phyloP scores from a whole-genome alignment of 2,113 vertebrate genomes.

The Bos javanicus region DNA sequence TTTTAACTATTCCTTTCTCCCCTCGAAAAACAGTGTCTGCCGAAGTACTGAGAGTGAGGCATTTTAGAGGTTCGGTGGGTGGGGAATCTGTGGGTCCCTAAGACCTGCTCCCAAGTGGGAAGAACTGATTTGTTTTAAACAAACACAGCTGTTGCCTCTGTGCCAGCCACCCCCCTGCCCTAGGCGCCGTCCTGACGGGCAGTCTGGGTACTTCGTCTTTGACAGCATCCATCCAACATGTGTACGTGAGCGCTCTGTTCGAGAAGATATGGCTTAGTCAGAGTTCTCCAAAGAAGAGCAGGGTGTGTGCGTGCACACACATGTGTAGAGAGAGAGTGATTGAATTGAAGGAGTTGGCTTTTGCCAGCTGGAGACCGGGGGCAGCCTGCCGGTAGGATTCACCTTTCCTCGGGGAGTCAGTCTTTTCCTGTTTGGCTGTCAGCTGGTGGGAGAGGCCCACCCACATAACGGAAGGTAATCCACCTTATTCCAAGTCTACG shows the following conservation, averaged over 20 bases:
- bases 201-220: neutral
- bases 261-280: neutral
- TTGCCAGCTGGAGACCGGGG: neutral
- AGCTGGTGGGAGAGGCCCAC: neutral
- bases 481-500: neutral
- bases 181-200: fast-evolving
- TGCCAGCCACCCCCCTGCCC: neutral
- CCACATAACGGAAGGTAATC: neutral
- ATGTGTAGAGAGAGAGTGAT: neutral
- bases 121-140: neutral
- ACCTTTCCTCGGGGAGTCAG: neutral
- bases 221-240: neutral
- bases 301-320: neutral
- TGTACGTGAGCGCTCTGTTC: neutral
- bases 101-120: neutral
- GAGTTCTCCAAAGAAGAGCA: neutral
- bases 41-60: neutral
- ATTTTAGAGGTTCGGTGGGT: neutral
- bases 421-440: neutral
- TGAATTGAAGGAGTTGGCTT: neutral
- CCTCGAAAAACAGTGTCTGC: neutral
- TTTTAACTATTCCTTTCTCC: neutral
- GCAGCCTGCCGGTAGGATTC: neutral
- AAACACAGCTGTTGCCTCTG: neutral
- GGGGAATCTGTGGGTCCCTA: neutral